Conservation (phyloP, 2,797 vertebrate species). For the Rhinatrema bivittatum region DNA sequence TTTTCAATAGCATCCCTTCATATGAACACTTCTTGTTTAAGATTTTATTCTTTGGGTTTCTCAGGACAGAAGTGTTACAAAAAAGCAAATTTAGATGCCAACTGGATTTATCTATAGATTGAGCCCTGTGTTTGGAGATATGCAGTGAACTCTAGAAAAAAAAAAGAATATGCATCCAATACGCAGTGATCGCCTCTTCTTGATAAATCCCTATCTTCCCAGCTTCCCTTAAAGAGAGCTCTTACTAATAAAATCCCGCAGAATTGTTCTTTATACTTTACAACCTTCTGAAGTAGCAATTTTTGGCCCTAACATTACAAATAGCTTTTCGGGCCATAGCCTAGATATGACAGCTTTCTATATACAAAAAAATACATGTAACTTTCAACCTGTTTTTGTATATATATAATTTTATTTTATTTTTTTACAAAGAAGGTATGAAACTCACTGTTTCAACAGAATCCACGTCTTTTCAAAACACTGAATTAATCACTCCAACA, state of each 20-base stretch:
- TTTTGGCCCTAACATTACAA: constrained; percentile 52
- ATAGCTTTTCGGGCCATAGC: constrained; percentile 41
- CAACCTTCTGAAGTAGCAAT: constrained; percentile 57
- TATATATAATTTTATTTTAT: constrained; percentile 48
- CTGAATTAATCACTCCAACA: constrained; percentile 88
- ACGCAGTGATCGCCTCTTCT: too few species aligned
- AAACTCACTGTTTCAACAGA: constrained; percentile 78
- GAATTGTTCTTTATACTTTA: constrained; percentile 58
- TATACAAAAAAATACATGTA: constrained; percentile 64
- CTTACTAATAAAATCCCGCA: constrained; percentile 55
- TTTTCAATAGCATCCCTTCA: constrained; percentile 34
- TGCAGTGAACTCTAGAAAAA: too few species aligned
- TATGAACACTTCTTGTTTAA: constrained; percentile 46
- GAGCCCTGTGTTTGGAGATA: constrained; percentile 9
- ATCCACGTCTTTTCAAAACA: constrained; percentile 72
- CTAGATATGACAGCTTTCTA: constrained; percentile 62
- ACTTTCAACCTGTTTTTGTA: constrained; percentile 63
- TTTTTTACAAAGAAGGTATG: constrained; percentile 68
- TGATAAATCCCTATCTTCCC: too few species aligned
- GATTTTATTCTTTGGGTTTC: constrained; percentile 62
- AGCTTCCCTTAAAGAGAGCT: too few species aligned
- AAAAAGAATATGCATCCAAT: too few species aligned
- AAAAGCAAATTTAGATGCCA: constrained; percentile 11
- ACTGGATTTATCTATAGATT: constrained; percentile 28
- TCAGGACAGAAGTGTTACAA: constrained; percentile 51